phyloP scores from a whole-genome alignment of 1,140 invertebrate species.

The Pygmarrhopalites habei region DNA sequence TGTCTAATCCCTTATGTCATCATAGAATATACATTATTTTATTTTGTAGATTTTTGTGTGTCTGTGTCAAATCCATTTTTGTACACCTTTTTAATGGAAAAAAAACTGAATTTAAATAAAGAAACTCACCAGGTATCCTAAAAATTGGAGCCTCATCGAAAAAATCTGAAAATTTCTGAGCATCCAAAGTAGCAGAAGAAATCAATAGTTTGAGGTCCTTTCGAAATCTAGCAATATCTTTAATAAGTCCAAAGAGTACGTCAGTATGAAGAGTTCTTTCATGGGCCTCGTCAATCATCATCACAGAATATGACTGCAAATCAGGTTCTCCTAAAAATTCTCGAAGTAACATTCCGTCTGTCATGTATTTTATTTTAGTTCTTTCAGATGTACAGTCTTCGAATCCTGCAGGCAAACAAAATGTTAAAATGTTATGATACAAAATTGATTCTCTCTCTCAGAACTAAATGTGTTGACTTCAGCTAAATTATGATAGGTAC shows the following conservation, averaged over 20 bases:
- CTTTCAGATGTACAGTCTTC: constrained; percentile 70
- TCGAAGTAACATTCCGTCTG: constrained; percentile 93
- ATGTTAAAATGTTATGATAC: no score
- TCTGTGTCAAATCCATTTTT: no score
- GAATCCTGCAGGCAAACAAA: no score
- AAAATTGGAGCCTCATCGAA: constrained; percentile 97
- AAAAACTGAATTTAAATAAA: no score
- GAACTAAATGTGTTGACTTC: no score
- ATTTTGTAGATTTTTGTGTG: no score
- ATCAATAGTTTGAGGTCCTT: constrained; percentile 77
- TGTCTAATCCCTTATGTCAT: no score
- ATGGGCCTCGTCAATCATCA: constrained; percentile 99
- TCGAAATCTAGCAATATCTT: constrained; percentile 92
- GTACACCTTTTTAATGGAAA: no score
- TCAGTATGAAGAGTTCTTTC: constrained; percentile 96
- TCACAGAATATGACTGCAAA: constrained; percentile 85
- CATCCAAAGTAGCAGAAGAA: constrained; percentile 95
- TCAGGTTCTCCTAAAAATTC: constrained; percentile 97
- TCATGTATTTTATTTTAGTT: constrained; percentile 97
- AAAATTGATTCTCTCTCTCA: no score
- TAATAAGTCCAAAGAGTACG: constrained; percentile 95
- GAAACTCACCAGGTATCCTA: not conserved
- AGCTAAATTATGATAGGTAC: no score
- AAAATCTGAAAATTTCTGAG: constrained; percentile 95
- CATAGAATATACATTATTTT: no score